Evolutionary conservation across 2,797 vertebrate genomes (phyloP).

Genomic region (Etheostoma nigrum): DNA sequence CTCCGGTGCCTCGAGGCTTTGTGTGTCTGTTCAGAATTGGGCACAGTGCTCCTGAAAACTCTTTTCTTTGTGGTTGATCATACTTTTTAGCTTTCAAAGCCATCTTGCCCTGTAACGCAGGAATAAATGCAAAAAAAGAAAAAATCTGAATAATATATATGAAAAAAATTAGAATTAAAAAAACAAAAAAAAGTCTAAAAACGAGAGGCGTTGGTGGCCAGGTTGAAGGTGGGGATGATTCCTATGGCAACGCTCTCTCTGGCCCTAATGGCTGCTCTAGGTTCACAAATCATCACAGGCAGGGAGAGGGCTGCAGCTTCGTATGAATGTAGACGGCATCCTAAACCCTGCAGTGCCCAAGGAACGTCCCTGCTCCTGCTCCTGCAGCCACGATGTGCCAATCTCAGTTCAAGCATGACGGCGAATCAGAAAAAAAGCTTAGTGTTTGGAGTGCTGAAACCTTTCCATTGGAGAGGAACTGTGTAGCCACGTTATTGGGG

Average conservation of each 20-base stretch:
- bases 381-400: slow-evolving; percentile 18
- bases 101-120: slow-evolving; percentile 25
- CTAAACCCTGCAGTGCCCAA: slow-evolving; percentile 47
- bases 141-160: slow-evolving; percentile 49
- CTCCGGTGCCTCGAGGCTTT: slow-evolving; percentile 77
- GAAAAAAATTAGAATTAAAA: too few species aligned
- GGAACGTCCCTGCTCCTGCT: slow-evolving; percentile 35
- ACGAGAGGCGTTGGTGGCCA: slow-evolving; percentile 44
- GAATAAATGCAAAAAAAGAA: slow-evolving; percentile 57
- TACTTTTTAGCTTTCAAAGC: slow-evolving; percentile 41
- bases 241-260: slow-evolving; percentile 25
- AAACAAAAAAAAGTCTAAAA: slow-evolving; percentile 52
- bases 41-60: slow-evolving; percentile 66
- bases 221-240: slow-evolving; percentile 6
- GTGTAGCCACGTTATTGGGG: slow-evolving; percentile 41
- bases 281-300: slow-evolving; percentile 1
- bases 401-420: slow-evolving; percentile 60
- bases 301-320: slow-evolving; percentile 27
- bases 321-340: slow-evolving; percentile 69
- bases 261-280: slow-evolving; percentile 28
- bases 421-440: slow-evolving; percentile 67
- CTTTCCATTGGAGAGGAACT: slow-evolving; percentile 46
- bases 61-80: slow-evolving; percentile 64
- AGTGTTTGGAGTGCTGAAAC: slow-evolving; percentile 68
- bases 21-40: slow-evolving; percentile 70